A percentile compares a stretch with the other conserved stretches of the same genome.
These are phyloP conservation scores for Platyrinchus mystaceus DNA, from an alignment of 2,797 vertebrate genomes.

Conservation along the genomic window DNA sequence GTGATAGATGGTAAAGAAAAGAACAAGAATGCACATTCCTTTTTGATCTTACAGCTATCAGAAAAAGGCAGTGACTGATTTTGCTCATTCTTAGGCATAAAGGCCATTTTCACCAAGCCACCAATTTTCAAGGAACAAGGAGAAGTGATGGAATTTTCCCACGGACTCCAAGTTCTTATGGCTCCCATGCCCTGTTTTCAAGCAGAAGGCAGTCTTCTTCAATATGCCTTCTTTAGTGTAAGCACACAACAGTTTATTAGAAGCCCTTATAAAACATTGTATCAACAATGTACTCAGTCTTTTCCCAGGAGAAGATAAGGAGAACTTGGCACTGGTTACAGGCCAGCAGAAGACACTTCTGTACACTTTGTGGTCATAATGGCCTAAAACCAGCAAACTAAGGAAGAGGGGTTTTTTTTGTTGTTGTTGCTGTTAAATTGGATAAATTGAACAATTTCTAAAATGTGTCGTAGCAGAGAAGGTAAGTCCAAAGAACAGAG, in stretches of 20 bases:
- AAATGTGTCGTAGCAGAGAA: background rate
- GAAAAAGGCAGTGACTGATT: background rate
- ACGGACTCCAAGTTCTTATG: background rate
- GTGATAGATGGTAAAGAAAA: background rate
- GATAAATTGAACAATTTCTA: background rate
- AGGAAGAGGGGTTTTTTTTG: rapidly evolving
- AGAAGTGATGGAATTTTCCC: background rate
- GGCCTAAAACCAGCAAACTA: background rate
- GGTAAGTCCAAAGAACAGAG: background rate
- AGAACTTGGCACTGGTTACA: background rate
- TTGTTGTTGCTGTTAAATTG: background rate
- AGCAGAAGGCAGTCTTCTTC: background rate
- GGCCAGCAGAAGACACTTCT: background rate
- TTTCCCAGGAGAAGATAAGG: background rate
- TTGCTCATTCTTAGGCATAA: background rate
- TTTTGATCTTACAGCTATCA: background rate
- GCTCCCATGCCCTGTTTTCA: background rate
- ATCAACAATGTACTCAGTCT: background rate
- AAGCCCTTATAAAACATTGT: background rate
- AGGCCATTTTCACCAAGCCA: background rate
- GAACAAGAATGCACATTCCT: background rate
- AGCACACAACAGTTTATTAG: background rate
- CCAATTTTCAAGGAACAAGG: background rate
- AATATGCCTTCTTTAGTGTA: background rate
- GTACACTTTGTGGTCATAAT: background rate